phyloP scores from a whole-genome alignment of 2,888 invertebrate species.

The Tachystola acroxantha region DNA sequence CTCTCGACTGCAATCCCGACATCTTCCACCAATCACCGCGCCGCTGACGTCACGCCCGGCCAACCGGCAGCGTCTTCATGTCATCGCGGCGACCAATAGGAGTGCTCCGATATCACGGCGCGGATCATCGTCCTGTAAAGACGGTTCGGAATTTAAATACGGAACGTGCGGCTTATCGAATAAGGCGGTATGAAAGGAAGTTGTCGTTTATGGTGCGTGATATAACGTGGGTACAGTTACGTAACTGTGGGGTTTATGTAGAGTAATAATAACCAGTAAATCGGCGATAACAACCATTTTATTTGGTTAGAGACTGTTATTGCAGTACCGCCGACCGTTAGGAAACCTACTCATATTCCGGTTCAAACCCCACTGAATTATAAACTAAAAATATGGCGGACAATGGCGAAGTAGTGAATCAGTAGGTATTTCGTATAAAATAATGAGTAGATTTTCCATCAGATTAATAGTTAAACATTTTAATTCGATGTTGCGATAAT shows the following conservation, averaged over 20 bases:
- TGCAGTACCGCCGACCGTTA: too few species aligned
- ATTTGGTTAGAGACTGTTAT: not conserved
- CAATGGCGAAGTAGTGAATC: too few species aligned
- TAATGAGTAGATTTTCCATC: too few species aligned
- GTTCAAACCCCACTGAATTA: too few species aligned
- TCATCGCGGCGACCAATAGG: constrained; percentile 37
- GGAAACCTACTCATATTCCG: too few species aligned
- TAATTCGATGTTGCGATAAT: too few species aligned
- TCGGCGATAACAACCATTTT: not conserved
- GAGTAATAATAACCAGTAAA: constrained; percentile 2
- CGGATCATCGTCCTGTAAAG: constrained; percentile 19
- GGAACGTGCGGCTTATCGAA: constrained; percentile 27
- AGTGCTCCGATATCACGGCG: constrained; percentile 9
- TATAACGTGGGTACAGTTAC: constrained; percentile 29
- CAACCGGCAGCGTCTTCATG: constrained; percentile 41
- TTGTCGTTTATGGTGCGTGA: constrained; percentile 17
- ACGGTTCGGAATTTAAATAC: constrained; percentile 33
- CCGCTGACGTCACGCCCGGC: constrained; percentile 32
- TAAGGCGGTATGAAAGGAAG: constrained; percentile 34
- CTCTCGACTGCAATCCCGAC: constrained; percentile 67
- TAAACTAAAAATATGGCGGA: too few species aligned
- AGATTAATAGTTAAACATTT: too few species aligned
- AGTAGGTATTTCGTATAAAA: too few species aligned
- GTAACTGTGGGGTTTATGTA: constrained; percentile 30
- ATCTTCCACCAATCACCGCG: constrained; percentile 52